Evolutionary conservation across 2,888 invertebrate genomes (phyloP).

Genomic region (Nipponacmea schrenckii): DNA sequence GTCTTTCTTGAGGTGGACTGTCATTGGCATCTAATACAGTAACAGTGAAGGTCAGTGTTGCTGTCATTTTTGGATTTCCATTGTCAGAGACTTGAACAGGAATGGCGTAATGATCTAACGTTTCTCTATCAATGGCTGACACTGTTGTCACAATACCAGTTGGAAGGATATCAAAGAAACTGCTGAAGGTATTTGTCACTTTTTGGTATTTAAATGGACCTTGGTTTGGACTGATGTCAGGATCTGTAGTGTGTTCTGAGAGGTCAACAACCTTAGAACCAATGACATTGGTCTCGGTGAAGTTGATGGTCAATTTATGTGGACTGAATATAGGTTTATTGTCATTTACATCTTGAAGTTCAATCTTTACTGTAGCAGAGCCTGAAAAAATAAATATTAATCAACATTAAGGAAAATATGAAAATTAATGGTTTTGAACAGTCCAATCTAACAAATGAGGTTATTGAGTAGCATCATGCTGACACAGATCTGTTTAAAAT

Average conservation of each 20-base stretch:
- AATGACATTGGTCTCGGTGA: slow-evolving; percentile 47
- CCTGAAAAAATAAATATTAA: slow-evolving; percentile 69
- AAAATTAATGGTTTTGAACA: no score
- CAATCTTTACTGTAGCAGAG: slow-evolving; percentile 84
- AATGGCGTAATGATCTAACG: slow-evolving; percentile 79
- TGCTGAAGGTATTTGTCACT: slow-evolving; percentile 78
- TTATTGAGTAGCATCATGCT: no score
- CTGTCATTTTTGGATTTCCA: slow-evolving; percentile 82
- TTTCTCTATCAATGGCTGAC: slow-evolving; percentile 83
- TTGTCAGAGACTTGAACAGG: slow-evolving; percentile 88
- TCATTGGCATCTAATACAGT: slow-evolving; percentile 89
- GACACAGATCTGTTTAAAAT: no score
- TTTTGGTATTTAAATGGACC: slow-evolving; percentile 87
- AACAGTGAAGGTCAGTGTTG: slow-evolving; percentile 78
- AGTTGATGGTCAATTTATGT: slow-evolving; percentile 58
- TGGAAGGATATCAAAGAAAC: slow-evolving; percentile 79
- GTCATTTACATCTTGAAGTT: slow-evolving; percentile 88
- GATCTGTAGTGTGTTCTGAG: slow-evolving; percentile 72
- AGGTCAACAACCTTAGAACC: slow-evolving; percentile 46
- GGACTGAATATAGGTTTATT: slow-evolving; percentile 88
- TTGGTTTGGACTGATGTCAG: slow-evolving; percentile 89
- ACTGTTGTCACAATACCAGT: slow-evolving; percentile 85
- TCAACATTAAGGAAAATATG: background rate
- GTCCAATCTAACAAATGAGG: no score
- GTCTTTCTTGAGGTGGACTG: slow-evolving; percentile 85